Conservation (phyloP, 2,888 invertebrate species). For the Pseudococcus jackbeardsleyi region DNA sequence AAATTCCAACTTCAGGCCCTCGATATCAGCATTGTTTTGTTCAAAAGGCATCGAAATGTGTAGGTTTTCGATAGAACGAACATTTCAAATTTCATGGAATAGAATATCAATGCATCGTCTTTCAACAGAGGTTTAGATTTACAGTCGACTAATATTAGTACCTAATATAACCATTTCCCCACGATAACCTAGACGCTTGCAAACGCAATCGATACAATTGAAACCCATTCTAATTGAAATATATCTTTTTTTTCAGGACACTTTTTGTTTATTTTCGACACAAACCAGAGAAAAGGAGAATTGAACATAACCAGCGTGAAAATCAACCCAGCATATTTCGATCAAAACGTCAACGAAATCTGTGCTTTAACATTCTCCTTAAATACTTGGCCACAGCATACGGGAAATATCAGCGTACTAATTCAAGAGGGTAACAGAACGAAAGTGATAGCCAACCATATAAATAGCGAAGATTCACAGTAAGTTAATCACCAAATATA, state of each 20-base stretch:
- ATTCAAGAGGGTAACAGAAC: conserved; percentile 63
- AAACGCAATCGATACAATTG: too few species aligned
- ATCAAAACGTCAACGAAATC: conserved; percentile 56
- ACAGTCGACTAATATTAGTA: too few species aligned
- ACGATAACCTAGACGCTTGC: too few species aligned
- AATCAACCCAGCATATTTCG: conserved; percentile 57
- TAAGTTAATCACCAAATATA: neutral
- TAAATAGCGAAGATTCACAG: conserved; percentile 54
- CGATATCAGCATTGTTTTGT: too few species aligned
- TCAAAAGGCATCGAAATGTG: too few species aligned
- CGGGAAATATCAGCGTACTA: conserved; percentile 62
- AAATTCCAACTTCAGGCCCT: too few species aligned
- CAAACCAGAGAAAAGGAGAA: conserved; percentile 58
- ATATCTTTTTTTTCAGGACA: conserved; percentile 74
- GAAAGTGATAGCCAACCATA: conserved; percentile 60
- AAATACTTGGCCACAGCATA: conserved; percentile 1
- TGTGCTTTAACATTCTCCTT: conserved; percentile 56
- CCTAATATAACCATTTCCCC: too few species aligned
- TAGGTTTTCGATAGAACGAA: too few species aligned
- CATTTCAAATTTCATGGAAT: too few species aligned
- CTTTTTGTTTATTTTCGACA: conserved; percentile 76
- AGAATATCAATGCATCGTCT: too few species aligned
- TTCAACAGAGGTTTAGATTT: too few species aligned
- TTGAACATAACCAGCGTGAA: conserved; percentile 58
- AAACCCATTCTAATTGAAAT: neutral